These are phyloP conservation scores for Tangara arthus DNA, from an alignment of 2,797 vertebrate genomes.

Conservation along the genomic window DNA sequence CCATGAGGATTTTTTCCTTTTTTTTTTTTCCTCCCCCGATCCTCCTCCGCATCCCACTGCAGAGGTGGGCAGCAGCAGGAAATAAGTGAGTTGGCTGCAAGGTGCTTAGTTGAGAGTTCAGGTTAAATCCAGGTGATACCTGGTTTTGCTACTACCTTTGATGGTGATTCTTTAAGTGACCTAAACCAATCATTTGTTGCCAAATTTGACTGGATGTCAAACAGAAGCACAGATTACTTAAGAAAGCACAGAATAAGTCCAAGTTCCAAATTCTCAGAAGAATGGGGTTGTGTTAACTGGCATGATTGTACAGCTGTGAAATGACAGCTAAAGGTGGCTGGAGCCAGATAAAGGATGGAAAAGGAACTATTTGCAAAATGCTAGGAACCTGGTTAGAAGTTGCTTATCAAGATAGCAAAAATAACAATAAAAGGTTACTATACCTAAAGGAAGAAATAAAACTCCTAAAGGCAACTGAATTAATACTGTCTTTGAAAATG, in stretches of 20 bases:
- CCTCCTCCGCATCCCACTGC: neutral
- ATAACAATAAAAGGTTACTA: neutral
- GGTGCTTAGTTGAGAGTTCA: neutral
- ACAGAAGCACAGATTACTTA: neutral
- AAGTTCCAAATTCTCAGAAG: neutral
- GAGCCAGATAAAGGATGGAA: neutral
- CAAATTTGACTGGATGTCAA: neutral
- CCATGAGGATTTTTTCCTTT: fast-evolving
- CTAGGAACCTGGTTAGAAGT: neutral
- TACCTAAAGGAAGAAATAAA: neutral
- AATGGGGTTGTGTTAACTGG: neutral
- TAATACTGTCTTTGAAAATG: neutral
- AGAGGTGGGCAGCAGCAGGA: neutral
- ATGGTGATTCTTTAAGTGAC: neutral
- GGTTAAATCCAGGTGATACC: neutral
- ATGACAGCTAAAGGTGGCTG: neutral
- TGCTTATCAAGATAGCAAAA: neutral
- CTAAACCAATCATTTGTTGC: neutral
- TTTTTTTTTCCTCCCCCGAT: fast-evolving
- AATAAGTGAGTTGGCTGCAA: neutral
- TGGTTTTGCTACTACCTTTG: neutral
- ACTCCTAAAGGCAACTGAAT: neutral
- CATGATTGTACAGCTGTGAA: neutral
- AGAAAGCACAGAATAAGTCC: neutral
- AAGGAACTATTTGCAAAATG: neutral